phyloP scores from a whole-genome alignment of 2,113 vertebrate species.

The Todiramphus chloris region DNA sequence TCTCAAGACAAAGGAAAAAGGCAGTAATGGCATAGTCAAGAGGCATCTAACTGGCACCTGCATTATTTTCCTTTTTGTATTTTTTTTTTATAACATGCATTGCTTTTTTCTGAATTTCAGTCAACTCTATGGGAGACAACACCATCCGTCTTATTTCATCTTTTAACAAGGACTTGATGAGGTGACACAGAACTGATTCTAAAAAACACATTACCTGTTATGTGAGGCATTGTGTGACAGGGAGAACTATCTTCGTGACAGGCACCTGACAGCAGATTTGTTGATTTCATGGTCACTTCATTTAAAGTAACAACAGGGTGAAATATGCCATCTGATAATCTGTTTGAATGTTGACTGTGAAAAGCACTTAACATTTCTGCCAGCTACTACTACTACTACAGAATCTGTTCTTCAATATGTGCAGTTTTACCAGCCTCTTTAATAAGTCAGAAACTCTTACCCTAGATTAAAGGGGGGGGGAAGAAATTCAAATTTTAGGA shows the following conservation, averaged over 20 bases:
- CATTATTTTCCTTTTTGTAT: not conserved
- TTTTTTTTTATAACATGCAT: constrained; percentile 19
- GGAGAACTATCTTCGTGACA: constrained; percentile 81
- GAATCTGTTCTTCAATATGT: constrained; percentile 85
- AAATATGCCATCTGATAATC: constrained; percentile 87
- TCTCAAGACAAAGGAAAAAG: not conserved
- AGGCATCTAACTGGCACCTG: not conserved
- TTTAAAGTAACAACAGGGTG: constrained; percentile 87
- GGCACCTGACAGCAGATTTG: constrained; percentile 87
- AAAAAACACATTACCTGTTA: constrained; percentile 87
- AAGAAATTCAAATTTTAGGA: constrained; percentile 23
- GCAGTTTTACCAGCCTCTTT: constrained; percentile 73
- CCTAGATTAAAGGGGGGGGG: not conserved
- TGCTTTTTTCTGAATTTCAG: constrained; percentile 71
- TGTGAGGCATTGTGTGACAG: constrained; percentile 83
- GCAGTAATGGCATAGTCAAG: not conserved
- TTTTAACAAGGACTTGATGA: constrained; percentile 85
- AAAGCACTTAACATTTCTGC: constrained; percentile 85
- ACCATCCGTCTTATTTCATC: constrained; percentile 83
- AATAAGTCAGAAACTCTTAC: constrained; percentile 47
- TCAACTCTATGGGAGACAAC: constrained; percentile 73
- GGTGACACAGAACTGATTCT: constrained; percentile 84
- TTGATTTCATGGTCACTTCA: constrained; percentile 88
- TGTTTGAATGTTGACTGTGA: constrained; percentile 86
- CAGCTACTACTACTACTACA: constrained; percentile 77